Conservation (phyloP, 2,797 vertebrate species). For the Lacerta agilis region DNA sequence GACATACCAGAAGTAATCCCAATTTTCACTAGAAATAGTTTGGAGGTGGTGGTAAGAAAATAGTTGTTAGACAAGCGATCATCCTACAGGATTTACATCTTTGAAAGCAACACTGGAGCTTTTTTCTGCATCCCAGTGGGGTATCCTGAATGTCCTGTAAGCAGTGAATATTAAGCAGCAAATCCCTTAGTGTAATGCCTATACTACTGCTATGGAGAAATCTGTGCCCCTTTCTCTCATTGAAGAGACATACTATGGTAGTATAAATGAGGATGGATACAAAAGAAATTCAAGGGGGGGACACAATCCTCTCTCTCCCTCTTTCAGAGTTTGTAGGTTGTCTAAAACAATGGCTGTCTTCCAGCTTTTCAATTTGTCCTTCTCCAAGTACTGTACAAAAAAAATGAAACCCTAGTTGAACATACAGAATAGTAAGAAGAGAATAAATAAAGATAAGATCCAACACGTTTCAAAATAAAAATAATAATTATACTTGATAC, state of each 20-base stretch:
- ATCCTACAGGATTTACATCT: constrained; percentile 40
- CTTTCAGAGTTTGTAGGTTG: constrained; percentile 13
- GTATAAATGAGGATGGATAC: constrained; percentile 30
- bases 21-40: constrained; percentile 29
- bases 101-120: constrained; percentile 10
- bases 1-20: background rate
- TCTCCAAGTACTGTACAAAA: background rate
- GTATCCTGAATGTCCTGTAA: constrained; percentile 44
- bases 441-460: background rate
- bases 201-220: constrained; percentile 55
- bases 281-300: constrained; percentile 41
- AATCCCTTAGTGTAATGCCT: constrained; percentile 43
- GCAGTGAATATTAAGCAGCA: constrained; percentile 49
- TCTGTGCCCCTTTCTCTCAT: constrained; percentile 46
- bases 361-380: constrained; percentile 26
- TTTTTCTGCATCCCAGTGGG: constrained; percentile 26
- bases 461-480: background rate
- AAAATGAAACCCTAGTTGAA: background rate
- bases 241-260: constrained; percentile 24
- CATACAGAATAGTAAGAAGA: constrained; percentile 1
- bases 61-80: constrained; percentile 31
- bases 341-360: constrained; percentile 14
- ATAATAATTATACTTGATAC: background rate
- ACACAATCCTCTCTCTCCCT: constrained; percentile 27
- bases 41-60: background rate